A percentile compares a stretch with the other conserved stretches of the same genome.
Evolutionary conservation across 2,113 vertebrate species (phyloP).

Genomic region (Poecilia latipinna): DNA sequence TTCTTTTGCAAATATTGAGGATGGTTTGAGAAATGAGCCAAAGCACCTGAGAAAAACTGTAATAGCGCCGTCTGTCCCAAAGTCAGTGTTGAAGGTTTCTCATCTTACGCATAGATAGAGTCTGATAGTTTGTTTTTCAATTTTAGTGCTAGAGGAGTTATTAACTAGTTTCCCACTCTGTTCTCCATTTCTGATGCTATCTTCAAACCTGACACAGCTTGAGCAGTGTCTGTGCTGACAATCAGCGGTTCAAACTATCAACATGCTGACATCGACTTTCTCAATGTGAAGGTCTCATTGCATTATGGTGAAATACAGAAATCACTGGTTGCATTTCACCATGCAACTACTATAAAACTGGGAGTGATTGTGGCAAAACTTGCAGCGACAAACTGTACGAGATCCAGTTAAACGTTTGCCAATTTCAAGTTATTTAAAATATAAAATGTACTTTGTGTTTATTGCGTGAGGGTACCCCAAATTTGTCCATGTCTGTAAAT

Average conservation of each 20-base stretch:
- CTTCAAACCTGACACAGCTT: no score
- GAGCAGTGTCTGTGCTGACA: no score
- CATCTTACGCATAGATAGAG: neutral
- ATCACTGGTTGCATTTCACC: neutral
- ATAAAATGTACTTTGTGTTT: neutral
- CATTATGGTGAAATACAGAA: neutral
- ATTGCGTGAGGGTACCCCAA: neutral
- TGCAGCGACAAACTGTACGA: no score
- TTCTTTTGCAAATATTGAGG: no score
- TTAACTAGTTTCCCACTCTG: no score
- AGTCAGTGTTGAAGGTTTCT: neutral
- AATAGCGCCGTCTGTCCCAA: no score
- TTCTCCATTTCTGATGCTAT: no score
- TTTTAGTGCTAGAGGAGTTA: no score
- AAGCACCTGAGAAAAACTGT: no score
- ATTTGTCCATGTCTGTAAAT: neutral
- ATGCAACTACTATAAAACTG: no score
- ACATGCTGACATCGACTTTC: neutral
- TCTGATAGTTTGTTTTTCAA: neutral
- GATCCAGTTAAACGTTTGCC: neutral
- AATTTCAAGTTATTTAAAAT: neutral
- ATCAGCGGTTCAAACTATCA: neutral
- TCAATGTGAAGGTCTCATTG: neutral
- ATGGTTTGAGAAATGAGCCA: no score
- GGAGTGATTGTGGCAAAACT: neutral